These are phyloP conservation scores for Peromyscus eremicus DNA, from an alignment of 2,797 vertebrate species.

Conservation along the genomic window DNA sequence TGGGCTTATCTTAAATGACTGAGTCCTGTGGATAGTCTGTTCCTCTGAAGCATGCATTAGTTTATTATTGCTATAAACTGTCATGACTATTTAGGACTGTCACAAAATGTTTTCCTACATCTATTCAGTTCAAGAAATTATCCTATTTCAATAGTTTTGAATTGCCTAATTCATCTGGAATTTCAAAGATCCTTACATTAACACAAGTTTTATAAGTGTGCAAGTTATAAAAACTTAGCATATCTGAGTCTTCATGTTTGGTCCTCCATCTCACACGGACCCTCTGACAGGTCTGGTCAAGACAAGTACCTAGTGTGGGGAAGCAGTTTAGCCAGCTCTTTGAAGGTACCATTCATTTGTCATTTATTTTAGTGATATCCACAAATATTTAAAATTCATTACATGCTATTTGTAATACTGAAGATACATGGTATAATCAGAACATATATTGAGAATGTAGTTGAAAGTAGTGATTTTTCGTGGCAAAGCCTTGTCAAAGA, in stretches of 20 bases:
- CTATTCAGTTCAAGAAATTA: neutral
- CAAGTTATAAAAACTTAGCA: neutral
- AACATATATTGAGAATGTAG: neutral
- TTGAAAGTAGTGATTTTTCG: neutral
- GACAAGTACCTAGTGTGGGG: neutral
- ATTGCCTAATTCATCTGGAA: conserved; percentile 2
- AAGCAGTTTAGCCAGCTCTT: neutral
- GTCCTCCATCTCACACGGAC: neutral
- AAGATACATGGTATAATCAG: neutral
- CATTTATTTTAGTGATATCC: neutral
- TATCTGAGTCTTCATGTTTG: neutral
- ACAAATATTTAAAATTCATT: neutral
- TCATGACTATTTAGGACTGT: neutral
- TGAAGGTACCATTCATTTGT: neutral
- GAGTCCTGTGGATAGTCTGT: neutral
- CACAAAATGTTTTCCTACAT: conserved; percentile 1
- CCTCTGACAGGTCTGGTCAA: neutral
- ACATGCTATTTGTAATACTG: neutral
- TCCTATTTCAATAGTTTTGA: conserved; percentile 10
- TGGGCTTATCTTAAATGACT: neutral
- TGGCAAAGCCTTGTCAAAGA: neutral
- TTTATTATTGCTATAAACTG: neutral
- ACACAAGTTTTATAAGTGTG: neutral
- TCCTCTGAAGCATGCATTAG: neutral
- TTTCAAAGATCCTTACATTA: neutral